Evolutionary conservation across 2,888 invertebrate genomes (phyloP).

Genomic region (Hymenopus coronatus): DNA sequence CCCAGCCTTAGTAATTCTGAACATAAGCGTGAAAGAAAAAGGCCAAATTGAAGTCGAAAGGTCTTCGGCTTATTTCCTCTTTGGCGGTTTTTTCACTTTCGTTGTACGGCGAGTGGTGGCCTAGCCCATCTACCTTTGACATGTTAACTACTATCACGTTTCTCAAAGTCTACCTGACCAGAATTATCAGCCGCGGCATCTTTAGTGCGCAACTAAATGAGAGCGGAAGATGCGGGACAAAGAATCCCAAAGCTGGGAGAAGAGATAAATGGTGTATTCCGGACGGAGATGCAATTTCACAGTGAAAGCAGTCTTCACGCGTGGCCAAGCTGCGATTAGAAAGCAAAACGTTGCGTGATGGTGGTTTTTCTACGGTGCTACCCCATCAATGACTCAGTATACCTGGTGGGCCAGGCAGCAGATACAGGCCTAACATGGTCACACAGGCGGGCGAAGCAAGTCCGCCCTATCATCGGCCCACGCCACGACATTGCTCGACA

Average conservation of each 20-base stretch:
- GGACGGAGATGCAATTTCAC: background rate
- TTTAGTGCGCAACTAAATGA: background rate
- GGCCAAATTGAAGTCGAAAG: too few species aligned
- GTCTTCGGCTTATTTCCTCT: too few species aligned
- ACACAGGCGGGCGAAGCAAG: background rate
- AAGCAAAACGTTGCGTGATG: background rate
- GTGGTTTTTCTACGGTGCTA: background rate
- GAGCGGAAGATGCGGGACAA: background rate
- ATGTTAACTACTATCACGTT: background rate
- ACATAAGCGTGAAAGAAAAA: too few species aligned
- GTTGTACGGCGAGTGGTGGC: too few species aligned
- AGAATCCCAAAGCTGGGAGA: background rate
- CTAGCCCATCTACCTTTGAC: background rate
- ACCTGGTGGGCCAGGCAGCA: background rate
- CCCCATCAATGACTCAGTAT: background rate
- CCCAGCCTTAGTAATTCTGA: too few species aligned
- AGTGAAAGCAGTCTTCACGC: background rate
- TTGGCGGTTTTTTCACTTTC: too few species aligned
- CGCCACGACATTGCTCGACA: background rate
- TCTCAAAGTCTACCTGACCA: too few species aligned
- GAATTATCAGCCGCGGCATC: too few species aligned
- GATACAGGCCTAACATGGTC: background rate
- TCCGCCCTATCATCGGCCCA: background rate
- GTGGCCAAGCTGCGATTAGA: background rate
- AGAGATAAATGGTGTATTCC: background rate